Evolutionary conservation across 2,797 vertebrate species (phyloP), one percentile per base, ranked within the genome.

Genomic region (Numenius phaeopus): DNA sequence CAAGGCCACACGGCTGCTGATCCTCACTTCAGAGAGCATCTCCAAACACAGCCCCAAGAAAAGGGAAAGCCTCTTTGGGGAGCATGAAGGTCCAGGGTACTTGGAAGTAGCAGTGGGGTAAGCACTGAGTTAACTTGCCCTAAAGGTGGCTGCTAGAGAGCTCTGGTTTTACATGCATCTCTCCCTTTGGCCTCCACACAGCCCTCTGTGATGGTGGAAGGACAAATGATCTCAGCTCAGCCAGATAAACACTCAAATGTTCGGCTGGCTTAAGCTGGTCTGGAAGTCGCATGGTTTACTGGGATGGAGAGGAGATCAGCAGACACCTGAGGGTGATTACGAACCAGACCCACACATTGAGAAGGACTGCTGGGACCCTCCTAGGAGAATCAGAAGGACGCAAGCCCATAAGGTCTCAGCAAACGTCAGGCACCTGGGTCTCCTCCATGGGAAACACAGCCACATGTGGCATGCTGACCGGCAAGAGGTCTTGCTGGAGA

Each of bases 381-480:
- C 1, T n/a, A 32, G 50, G 20, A 83, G 17, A 77, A 27, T 9
- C 50, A 23, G 78, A 50, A 80, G 37, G 47, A 50, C 57, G 18
- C 12, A 4, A 80, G 34, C 37, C 27, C 1, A 4, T 26, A 54
- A 32, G 57, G 8, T 9, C 83, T 49, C 55, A 11, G 62, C 32
- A 55, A n/a, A 70, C 3, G 0, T 7, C 23, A 13, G 47, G 39
- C 47, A 79, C 39, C 50, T 54, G 55, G 23, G 27, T 78, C 20
- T 83, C 6, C 67, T 69, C 42, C 8, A 2, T 47, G 70, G 72
- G 65, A 75, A 90, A 78, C 1, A 5, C 10, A 27, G 27, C 4
- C 8, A 0, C 2, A 3, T 3, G 37, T 61, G n/a, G 46, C 49
- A 6, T 3, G 3, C 44, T 1, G 0, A 55, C 8, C 0, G 5